Evolutionary conservation across 2,888 invertebrate species (phyloP), one percentile per base, ranked within the genome.

Genomic region (Lasiommata megera): DNA sequence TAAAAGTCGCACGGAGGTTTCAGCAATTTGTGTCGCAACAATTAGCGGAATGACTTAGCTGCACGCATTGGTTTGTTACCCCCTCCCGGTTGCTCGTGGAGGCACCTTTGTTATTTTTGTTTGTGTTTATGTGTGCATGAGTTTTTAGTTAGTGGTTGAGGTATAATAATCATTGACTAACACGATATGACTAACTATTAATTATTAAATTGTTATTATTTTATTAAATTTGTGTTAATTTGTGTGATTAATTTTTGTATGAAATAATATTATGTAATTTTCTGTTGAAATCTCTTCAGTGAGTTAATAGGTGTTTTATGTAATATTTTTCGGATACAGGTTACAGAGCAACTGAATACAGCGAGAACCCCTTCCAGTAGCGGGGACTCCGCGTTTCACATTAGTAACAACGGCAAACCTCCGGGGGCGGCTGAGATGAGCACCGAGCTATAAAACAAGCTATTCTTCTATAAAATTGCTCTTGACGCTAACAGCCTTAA

Each of bases 341-440:
- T 81, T 91, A 76, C 91, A 88, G 89, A 91, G 88, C 88, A 90
- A 90, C 80, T 91, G 77, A 88, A 71, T 62, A 57, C 70, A 52
- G 47, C 73, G 52, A 69, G 67, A 56, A 76, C 74, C 58, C 61
- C 75, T 70, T 72, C 77, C 66, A 77, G 69, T 53, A 62, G 64
- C 60, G 65, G 64, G 40, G 80, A 73, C 46, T 64, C 69, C 61
- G 67, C 68, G 54, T 65, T 67, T 56, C 68, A 66, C 61, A 69
- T 74, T 62, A 70, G 80, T 67, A 71, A 69, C 70, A 64, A 67
- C 68, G 73, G 69, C 70, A 80, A 82, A 64, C 71, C 81, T 43
- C 70, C 81, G 16, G 77, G 72, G 47, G 67, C 79, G 34, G 91
- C 93, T 60, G 94, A 94, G 88, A 94, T 94, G 94, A 94, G 94